phyloP scores from a whole-genome alignment of 2,113 vertebrate species.

The Phylloscopus whistleri region DNA sequence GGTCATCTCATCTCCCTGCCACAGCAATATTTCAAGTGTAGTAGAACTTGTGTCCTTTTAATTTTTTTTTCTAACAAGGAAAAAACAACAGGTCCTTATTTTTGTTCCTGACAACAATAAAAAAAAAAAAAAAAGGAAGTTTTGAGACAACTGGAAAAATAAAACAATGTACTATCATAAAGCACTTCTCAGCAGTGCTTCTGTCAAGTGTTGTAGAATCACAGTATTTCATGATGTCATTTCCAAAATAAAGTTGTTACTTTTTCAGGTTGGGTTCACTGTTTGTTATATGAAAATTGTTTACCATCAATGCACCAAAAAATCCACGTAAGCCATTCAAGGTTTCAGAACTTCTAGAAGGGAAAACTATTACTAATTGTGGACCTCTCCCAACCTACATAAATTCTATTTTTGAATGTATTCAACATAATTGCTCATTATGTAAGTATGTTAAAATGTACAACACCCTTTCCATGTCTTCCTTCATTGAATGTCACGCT shows the following conservation, averaged over 20 bases:
- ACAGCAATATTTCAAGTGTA: background rate
- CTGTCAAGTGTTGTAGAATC: background rate
- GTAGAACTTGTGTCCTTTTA: background rate
- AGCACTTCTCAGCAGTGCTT: background rate
- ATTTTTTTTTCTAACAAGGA: background rate
- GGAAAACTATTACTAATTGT: background rate
- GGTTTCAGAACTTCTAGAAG: background rate
- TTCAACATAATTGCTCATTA: constrained; percentile 35
- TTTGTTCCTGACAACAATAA: background rate
- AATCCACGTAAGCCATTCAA: background rate
- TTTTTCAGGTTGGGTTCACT: background rate
- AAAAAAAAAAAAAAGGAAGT: background rate
- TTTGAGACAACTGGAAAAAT: background rate
- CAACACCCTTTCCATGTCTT: constrained; percentile 17
- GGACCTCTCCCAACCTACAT: constrained; percentile 5
- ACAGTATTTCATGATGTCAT: background rate
- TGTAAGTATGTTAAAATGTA: constrained; percentile 54
- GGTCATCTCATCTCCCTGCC: background rate
- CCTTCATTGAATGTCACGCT: constrained; percentile 38
- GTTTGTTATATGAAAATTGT: background rate
- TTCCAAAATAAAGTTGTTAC: background rate
- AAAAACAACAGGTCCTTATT: background rate
- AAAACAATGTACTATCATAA: background rate
- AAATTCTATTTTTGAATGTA: background rate
- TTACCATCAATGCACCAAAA: background rate